Percentiles rank a stretch among this genome's conserved stretches.
phyloP scores from a whole-genome alignment of 2,113 vertebrate genomes.

The Caranx ignobilis region DNA sequence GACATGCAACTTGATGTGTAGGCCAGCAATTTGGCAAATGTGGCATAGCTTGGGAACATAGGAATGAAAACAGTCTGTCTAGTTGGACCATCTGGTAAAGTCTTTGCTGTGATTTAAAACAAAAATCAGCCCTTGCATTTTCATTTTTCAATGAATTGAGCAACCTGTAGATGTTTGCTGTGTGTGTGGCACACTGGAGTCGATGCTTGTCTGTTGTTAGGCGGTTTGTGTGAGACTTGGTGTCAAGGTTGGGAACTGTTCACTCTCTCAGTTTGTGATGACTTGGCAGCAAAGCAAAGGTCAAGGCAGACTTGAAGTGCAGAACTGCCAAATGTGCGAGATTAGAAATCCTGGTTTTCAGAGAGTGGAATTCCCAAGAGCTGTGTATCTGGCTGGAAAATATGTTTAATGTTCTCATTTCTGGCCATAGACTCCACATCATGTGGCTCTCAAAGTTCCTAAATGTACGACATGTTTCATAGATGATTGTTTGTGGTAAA shows the following conservation, averaged over 20 bases:
- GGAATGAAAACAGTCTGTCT: slow-evolving; percentile 56
- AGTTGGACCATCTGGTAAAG: slow-evolving; percentile 72
- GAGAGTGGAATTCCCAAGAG: slow-evolving; percentile 25
- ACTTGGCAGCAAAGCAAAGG: slow-evolving; percentile 73
- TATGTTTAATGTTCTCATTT: slow-evolving; percentile 49
- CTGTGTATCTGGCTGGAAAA: slow-evolving; percentile 42
- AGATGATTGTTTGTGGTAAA: neutral
- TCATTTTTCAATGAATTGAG: slow-evolving; percentile 62
- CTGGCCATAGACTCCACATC: slow-evolving; percentile 9
- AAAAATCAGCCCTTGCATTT: slow-evolving; percentile 49
- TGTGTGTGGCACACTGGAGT: slow-evolving; percentile 32
- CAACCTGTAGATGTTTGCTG: slow-evolving; percentile 51
- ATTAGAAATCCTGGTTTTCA: slow-evolving; percentile 47
- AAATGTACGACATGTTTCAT: slow-evolving; percentile 17
- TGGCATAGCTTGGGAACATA: slow-evolving; percentile 27
- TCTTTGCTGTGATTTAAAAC: slow-evolving; percentile 50
- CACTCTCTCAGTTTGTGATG: slow-evolving; percentile 69
- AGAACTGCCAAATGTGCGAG: slow-evolving; percentile 62
- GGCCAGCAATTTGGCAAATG: slow-evolving; percentile 52
- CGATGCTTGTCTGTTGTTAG: slow-evolving; percentile 38
- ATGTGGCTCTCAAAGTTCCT: slow-evolving; percentile 13
- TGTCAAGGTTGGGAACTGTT: slow-evolving; percentile 62
- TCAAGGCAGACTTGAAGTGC: slow-evolving; percentile 64
- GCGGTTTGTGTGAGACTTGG: slow-evolving; percentile 46
- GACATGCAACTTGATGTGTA: slow-evolving; percentile 52